Conservation (phyloP, 92 coral and sea anemone genomes). For the Phenganax stokvisi region DNA sequence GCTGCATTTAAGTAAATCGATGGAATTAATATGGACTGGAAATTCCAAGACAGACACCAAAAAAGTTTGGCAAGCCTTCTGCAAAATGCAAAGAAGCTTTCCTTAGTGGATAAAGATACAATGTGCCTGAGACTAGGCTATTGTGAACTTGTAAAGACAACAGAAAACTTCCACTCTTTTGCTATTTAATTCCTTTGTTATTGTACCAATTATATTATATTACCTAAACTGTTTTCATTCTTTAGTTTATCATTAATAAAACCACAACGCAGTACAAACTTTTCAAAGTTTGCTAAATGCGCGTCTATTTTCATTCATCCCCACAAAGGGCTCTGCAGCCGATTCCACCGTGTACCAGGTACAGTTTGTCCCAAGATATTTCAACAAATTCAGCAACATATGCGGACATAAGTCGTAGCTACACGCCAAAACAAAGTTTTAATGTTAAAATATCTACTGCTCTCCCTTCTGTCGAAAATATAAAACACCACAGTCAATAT, state of each 20-base stretch:
- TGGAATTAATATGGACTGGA: background rate
- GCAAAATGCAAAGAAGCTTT: background rate
- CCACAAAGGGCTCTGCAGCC: background rate
- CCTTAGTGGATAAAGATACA: background rate
- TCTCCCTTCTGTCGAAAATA: slow-evolving; percentile 11
- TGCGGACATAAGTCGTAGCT: slow-evolving; percentile 17
- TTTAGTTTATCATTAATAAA: too few relatives aligned
- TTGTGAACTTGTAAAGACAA: too few relatives aligned
- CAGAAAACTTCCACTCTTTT: too few relatives aligned
- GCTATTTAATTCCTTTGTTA: too few relatives aligned
- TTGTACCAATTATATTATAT: too few relatives aligned
- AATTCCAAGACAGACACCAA: background rate
- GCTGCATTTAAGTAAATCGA: slow-evolving; percentile 62
- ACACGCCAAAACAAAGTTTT: slow-evolving; percentile 17
- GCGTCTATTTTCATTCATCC: background rate
- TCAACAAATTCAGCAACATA: background rate
- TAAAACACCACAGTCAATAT: slow-evolving; percentile 17
- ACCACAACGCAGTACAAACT: too few relatives aligned
- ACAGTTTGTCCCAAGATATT: background rate
- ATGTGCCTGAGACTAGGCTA: too few relatives aligned
- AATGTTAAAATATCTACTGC: background rate
- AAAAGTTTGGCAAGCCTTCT: background rate
- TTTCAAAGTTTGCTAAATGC: too few relatives aligned
- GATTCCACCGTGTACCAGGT: background rate
- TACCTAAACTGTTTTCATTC: too few relatives aligned